Evolutionary conservation across 2,113 vertebrate species (phyloP), one percentile per base, ranked within the genome.

Genomic region (Trichomycterus rosablanca): DNA sequence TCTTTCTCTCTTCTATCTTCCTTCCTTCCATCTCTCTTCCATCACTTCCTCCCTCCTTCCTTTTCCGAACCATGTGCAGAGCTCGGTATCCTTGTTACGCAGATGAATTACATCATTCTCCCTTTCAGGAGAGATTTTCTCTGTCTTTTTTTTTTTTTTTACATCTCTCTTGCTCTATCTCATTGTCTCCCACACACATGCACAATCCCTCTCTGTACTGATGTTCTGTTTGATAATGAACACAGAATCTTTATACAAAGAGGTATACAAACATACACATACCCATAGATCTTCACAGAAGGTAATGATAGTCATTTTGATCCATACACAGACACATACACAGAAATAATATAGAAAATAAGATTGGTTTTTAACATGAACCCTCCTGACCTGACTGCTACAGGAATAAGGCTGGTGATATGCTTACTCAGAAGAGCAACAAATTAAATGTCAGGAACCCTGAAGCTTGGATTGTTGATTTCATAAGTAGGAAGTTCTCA

Each of bases 51-150:
- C 50, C 20, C 11, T 53, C 23, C 40, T 64, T 60, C 39, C 26
- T 52, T 60, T 67, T 42, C 34, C 52, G 15, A 26, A n/a, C 24
- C 49, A 44, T 63, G 60, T 49, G 63, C 34, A 22, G 63, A 65
- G 44, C 14, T 7, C 22, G 15, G 23, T 57, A 65, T 56, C 52
- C 63, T 65, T 40, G 43, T 20, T 40, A 34, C 63, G 20, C 22
- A 65, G 28, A 54, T 40, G 53, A 18, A n/a, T 65, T 52, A 65
- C 63, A 65, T 65, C 63, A 65, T 57, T 48, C 52, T 24, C 34
- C 7, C 32, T 65, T 43, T 28, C 63, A 12, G 15, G 32, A 19
- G 52, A 49, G 18, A 34, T 23, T 18, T 39, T 35, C 50, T 24
- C 15, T 34, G 14, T 30, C 12, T 66, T 46, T 54, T 32, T 10